phyloP scores from a whole-genome alignment of 2,888 invertebrate species.

The Ormyrus thymus region DNA sequence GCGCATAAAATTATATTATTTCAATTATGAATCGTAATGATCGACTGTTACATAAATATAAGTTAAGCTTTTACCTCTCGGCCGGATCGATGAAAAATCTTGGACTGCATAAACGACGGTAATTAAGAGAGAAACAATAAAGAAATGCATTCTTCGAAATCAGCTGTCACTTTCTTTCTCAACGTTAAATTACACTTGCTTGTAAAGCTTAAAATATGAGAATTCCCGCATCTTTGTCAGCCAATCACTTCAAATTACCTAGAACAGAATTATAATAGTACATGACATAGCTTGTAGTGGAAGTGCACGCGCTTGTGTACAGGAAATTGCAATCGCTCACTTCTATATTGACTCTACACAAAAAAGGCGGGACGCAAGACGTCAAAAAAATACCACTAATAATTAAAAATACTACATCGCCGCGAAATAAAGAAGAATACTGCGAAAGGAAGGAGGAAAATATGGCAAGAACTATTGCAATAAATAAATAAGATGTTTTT shows the following conservation, averaged over 20 bases:
- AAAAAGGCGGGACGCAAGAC: too few relatives aligned
- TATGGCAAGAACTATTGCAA: too few relatives aligned
- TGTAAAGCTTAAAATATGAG: background rate
- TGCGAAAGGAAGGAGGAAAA: too few relatives aligned
- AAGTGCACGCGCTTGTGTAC: too few relatives aligned
- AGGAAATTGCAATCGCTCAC: too few relatives aligned
- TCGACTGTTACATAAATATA: background rate
- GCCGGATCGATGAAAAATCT: slow-evolving; percentile 24
- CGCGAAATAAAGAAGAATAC: too few relatives aligned
- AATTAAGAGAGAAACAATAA: slow-evolving; percentile 23
- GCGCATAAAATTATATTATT: too few relatives aligned
- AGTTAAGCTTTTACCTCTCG: slow-evolving; percentile 37
- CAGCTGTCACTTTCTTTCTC: slow-evolving; percentile 3
- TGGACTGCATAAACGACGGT: slow-evolving; percentile 35
- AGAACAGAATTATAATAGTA: slow-evolving; percentile 15
- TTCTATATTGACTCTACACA: too few relatives aligned
- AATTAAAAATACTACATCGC: too few relatives aligned
- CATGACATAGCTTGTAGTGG: background rate
- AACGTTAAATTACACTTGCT: background rate
- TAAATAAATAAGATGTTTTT: too few relatives aligned
- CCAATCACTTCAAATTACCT: slow-evolving; percentile 7
- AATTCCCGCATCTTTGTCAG: slow-evolving; percentile 11
- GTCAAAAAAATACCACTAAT: too few relatives aligned
- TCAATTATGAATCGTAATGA: too few relatives aligned
- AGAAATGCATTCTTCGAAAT: slow-evolving; percentile 45